Evolutionary conservation across 2,113 vertebrate genomes (phyloP).

Genomic region (Apteryx owenii): DNA sequence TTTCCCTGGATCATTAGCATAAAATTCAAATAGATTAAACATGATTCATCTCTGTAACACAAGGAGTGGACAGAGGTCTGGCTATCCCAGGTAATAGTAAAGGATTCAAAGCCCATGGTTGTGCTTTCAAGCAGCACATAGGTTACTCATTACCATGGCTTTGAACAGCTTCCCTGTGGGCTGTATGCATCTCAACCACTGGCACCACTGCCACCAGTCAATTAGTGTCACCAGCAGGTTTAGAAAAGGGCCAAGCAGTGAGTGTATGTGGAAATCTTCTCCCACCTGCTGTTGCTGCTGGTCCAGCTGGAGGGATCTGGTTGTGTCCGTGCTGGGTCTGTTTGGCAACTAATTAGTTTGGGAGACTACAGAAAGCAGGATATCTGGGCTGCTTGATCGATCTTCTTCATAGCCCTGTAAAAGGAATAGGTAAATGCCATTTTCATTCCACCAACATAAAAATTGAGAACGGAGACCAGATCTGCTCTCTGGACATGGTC

Average conservation of each 20-base stretch:
- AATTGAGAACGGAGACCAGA: not conserved
- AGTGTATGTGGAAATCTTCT: not conserved
- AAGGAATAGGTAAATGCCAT: conserved; percentile 24
- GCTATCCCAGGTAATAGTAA: conserved; percentile 18
- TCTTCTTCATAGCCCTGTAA: not conserved
- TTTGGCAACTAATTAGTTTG: conserved; percentile 61
- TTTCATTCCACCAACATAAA: not conserved
- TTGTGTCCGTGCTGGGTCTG: not conserved
- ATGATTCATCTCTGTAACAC: not conserved
- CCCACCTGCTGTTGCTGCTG: conserved; percentile 50
- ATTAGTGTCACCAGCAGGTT: conserved; percentile 54
- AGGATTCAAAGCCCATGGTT: conserved; percentile 16
- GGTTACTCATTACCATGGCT: conserved; percentile 49
- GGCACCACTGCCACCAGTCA: conserved; percentile 19
- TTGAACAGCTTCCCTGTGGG: conserved; percentile 59
- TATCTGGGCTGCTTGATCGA: not conserved
- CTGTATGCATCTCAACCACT: conserved; percentile 1
- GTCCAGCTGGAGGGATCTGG: conserved; percentile 32
- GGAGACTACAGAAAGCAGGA: conserved; percentile 33
- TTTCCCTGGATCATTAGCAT: not conserved
- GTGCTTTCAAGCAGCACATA: conserved; percentile 43
- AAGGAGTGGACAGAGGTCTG: conserved; percentile 33
- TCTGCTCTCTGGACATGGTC: not conserved
- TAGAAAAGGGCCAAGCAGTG: conserved; percentile 1
- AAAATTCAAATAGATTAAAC: conserved; percentile 51